phyloP scores from a whole-genome alignment of 1,140 invertebrate genomes.

The Elysia chlorotica region DNA sequence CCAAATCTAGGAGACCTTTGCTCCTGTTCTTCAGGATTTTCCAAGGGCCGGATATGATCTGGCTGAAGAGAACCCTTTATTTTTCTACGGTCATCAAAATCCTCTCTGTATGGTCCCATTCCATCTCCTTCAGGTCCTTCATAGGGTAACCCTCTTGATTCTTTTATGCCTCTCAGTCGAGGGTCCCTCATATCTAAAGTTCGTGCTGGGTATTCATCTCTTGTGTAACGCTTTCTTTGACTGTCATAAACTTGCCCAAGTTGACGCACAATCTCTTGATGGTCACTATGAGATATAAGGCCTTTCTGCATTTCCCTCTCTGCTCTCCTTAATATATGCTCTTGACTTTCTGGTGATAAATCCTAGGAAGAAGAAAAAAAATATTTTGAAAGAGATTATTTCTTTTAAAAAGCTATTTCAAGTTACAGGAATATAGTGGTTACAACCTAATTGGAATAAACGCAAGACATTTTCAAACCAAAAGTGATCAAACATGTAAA shows the following conservation, averaged over 20 bases:
- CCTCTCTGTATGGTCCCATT: no score
- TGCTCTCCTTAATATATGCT: constrained; percentile 81
- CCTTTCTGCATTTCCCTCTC: constrained; percentile 79
- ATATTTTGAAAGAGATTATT: no score
- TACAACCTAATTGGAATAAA: no score
- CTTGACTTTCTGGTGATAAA: constrained; percentile 53
- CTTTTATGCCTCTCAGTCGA: constrained; percentile 13
- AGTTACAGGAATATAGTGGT: no score
- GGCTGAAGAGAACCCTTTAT: no score
- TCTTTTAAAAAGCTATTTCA: no score
- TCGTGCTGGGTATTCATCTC: neutral
- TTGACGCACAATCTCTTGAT: constrained; percentile 76
- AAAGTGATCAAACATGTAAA: no score
- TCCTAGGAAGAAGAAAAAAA: constrained; percentile 25
- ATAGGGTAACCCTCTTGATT: neutral
- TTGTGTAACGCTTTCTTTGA: constrained; percentile 53
- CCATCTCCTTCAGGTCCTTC: constrained; percentile 13
- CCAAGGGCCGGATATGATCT: no score
- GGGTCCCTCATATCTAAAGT: constrained; percentile 15
- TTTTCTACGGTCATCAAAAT: no score
- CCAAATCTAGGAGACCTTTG: no score
- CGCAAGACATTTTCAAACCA: no score
- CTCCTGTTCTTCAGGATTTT: no score
- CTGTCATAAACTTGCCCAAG: constrained; percentile 76
- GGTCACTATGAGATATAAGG: constrained; percentile 77